Base-by-base conservation (phyloP, 2,888 invertebrate genomes). In the Phyto melanocephala region DNA sequence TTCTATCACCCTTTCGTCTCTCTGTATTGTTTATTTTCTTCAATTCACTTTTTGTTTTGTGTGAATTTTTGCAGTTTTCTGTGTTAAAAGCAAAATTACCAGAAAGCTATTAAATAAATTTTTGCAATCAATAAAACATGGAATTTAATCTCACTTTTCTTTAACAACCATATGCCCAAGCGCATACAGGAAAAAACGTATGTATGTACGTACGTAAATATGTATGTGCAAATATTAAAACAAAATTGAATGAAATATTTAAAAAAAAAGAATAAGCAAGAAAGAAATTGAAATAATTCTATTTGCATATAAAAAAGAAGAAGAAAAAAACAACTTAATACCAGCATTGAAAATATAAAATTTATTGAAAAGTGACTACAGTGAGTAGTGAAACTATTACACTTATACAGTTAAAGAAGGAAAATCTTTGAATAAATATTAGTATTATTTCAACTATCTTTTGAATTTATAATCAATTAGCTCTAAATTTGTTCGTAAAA, bases 41-140 rank as follows among this genome's bases (percentile, higher is more conserved):
- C 1, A n/a, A 28, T 54, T 28, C 2, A 28, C 7, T 28, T 54
- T 54, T n/a, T 1, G 0, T 22, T 13, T 50, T 20, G 6, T 2
- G 1, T 13, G 50, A 11, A 50, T 22, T 1, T 50, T 45, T 47
- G 20, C 47, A 47, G 1, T 22, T 24, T 50, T 50, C 22, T 56
- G 15, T 42, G 52, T 45, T 45, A 45, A 63, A 28, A 22, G 13
- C 11, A 45, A 62, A 54, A 62, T 28, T 28, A 68, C 22, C 42
- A 28, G 56, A 56, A 37, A 62, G 33, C 52, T 54, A 40, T 68
- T 54, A 15, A 68, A 68, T 40, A 40, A 13, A 15, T 20, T 45
- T 56, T 65, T 52, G 15, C 65, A 65, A 65, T 65, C 65, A 65
- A 75, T 56, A 58, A 47, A 56, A 58, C 35, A 67, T 67, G 37